Conservation (phyloP, 1,140 invertebrate genomes). For the Manduca sexta region DNA sequence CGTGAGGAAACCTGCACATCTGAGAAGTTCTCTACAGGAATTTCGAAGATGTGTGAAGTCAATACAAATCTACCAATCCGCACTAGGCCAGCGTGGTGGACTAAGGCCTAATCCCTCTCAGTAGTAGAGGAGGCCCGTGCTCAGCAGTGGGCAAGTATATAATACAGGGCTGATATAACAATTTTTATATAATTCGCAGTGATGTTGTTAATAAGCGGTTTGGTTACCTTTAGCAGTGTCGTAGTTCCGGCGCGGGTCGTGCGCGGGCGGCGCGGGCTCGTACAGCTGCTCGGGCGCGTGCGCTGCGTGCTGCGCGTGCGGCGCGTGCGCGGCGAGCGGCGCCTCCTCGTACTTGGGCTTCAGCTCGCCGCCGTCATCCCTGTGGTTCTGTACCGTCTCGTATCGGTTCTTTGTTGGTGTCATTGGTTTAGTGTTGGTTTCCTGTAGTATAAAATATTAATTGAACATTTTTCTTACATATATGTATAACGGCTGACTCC, state of each 20-base stretch:
- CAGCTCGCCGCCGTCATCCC: slow-evolving; percentile 1
- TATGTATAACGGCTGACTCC: no score
- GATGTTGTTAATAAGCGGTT: neutral
- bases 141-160: no score
- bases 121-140: no score
- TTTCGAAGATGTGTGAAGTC: no score
- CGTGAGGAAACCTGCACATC: no score
- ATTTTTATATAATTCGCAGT: no score
- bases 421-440: slow-evolving; percentile 27
- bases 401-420: slow-evolving; percentile 27
- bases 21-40: no score
- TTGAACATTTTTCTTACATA: neutral
- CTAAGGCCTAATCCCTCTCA: no score
- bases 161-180: no score
- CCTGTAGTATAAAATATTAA: neutral
- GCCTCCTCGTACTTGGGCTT: slow-evolving; percentile 6
- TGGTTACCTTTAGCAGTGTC: neutral
- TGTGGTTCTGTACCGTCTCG: slow-evolving; percentile 8
- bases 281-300: slow-evolving; percentile 18
- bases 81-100: no score
- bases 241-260: slow-evolving; percentile 13
- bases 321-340: slow-evolving; percentile 22
- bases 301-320: slow-evolving; percentile 27
- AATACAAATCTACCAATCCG: no score
- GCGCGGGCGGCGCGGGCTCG: slow-evolving; percentile 7